These are phyloP conservation scores for Anticlea derivata DNA, from an alignment of 2,888 invertebrate species.

Conservation along the genomic window DNA sequence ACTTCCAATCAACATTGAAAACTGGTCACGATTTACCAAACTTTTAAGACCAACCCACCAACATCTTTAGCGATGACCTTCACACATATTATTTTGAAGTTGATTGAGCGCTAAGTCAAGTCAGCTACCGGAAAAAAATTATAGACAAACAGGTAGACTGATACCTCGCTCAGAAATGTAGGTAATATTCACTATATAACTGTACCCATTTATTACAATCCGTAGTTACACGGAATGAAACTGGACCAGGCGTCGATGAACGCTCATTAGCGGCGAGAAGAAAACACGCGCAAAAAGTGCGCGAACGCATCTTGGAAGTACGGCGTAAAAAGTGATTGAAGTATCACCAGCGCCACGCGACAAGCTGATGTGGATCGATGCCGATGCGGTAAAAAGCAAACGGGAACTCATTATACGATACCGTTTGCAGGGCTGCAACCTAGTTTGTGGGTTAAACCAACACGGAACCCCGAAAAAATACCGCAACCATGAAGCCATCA, in stretches of 20 bases:
- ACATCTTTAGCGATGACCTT: slow-evolving; percentile 8
- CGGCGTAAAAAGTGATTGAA: slow-evolving; percentile 42
- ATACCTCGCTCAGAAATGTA: no score
- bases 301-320: slow-evolving; percentile 40
- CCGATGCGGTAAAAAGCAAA: slow-evolving; percentile 46
- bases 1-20: slow-evolving; percentile 18
- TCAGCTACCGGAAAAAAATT: background rate
- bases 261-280: slow-evolving; percentile 42
- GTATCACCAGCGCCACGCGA: slow-evolving; percentile 44
- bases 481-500: background rate
- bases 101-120: slow-evolving; percentile 1
- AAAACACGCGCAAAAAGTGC: slow-evolving; percentile 41
- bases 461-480: background rate
- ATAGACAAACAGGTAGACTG: background rate
- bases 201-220: slow-evolving; percentile 14
- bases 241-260: slow-evolving; percentile 45
- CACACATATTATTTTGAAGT: slow-evolving; percentile 10
- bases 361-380: slow-evolving; percentile 33
- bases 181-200: background rate
- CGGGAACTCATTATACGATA: slow-evolving; percentile 45
- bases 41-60: slow-evolving; percentile 3
- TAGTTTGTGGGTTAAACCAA: background rate
- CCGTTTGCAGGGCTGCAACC: slow-evolving; percentile 11
- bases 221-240: slow-evolving; percentile 31
- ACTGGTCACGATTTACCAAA: slow-evolving; percentile 14